Percentiles rank a stretch among this genome's conserved stretches.
Conservation (phyloP, 2,888 invertebrate species). For the Zeuzera pyrina region DNA sequence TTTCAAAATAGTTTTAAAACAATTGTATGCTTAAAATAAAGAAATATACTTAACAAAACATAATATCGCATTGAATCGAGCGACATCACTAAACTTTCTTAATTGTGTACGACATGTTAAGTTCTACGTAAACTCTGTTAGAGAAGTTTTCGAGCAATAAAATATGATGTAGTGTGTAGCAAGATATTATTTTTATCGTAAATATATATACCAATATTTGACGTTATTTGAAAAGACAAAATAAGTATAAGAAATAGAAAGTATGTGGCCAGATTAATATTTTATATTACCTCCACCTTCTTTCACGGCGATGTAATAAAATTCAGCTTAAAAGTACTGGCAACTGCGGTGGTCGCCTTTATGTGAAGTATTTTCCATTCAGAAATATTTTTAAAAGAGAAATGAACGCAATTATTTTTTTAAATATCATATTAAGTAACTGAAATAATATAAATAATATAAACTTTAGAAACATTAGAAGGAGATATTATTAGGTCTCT, state of each 20-base stretch:
- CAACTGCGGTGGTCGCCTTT: slow-evolving; percentile 23
- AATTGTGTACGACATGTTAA: slow-evolving; percentile 14
- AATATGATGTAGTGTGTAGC: slow-evolving; percentile 2
- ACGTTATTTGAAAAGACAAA: too few species aligned
- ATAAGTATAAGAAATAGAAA: too few species aligned
- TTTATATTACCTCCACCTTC: slow-evolving; percentile 66
- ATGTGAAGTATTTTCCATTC: slow-evolving; percentile 5
- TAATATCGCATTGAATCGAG: slow-evolving; percentile 11
- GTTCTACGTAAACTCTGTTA: slow-evolving; percentile 6
- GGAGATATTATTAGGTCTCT: too few species aligned
- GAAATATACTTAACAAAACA: slow-evolving; percentile 4
- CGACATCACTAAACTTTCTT: slow-evolving; percentile 11
- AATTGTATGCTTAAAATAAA: slow-evolving; percentile 36
- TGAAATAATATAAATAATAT: too few species aligned
- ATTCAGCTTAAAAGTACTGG: slow-evolving; percentile 64
- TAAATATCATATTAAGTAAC: too few species aligned
- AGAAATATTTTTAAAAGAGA: not conserved
- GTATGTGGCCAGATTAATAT: slow-evolving; percentile 45
- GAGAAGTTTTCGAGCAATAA: not conserved
- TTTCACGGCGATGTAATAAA: slow-evolving; percentile 67
- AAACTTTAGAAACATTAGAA: too few species aligned
- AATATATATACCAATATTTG: too few species aligned
- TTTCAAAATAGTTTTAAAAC: too few species aligned
- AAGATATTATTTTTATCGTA: too few species aligned
- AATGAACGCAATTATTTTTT: too few species aligned